Evolutionary conservation across 1,140 invertebrate species (phyloP), one percentile per base, ranked within the genome.

Genomic region (Holcopasites calliopsidis): DNA sequence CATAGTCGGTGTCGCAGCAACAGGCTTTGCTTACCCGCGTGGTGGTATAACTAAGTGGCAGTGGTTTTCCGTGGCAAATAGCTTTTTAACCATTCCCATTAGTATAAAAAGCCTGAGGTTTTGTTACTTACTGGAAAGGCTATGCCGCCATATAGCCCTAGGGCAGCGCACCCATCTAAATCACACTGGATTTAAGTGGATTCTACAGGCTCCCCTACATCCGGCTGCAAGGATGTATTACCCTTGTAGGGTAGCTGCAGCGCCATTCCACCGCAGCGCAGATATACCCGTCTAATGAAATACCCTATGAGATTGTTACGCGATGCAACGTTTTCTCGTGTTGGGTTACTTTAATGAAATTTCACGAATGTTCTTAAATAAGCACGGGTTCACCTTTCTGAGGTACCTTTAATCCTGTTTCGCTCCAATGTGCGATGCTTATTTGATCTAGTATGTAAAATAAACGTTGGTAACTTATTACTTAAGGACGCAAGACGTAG

Each of bases 111-210:
- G 62, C 71, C 23, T 44, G 78, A 65, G 71, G 78, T 66, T 49
- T 57, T 65, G 55, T 81, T 82, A 81, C 74, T 81, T 77, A 82
- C 75, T 66, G 66, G 65, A 28, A 65, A 10, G 79, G 52, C 33
- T 57, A 61, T 28, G 79, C 47, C 31, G 73, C 38, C 64, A 79
- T 75, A 60, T 64, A 50, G 44, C n/a, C 26, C 38, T 44, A 57
- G 57, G 62, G 66, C 57, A 61, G 68, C 44, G 72, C 78, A 74
- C 77, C 60, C 80, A 73, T 83, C 65, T 84, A 83, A 84, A 84
- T 84, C 77, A 83, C 74, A 40, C 64, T 73, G 82, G 82, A 84
- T 80, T 83, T 84, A 84, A 83, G 81, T 84, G 82, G 81, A 84
- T 84, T 77, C 77, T 84, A 74, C 61, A 80, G 80, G 80, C 81